Evolutionary conservation across 2,888 invertebrate species (phyloP), one percentile per base, ranked within the genome.

Genomic region (Omphaloscelis lunosa): DNA sequence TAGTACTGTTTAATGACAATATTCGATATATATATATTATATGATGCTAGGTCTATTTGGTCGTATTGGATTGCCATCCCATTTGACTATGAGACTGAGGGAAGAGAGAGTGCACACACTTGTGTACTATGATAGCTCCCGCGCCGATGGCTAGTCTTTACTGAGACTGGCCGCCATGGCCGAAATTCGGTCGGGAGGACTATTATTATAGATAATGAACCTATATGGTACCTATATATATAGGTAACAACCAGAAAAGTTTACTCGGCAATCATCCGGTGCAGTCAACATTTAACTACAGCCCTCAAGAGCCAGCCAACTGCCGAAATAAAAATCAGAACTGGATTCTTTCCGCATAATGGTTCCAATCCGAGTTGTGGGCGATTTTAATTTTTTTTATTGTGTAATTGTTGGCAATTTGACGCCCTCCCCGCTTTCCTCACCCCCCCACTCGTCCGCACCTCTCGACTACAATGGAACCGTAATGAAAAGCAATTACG

Each of bases 401-500:
- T 94, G 94, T 94, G 95, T 96, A 96, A 96, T 95, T 94, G 95
- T 92, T 93, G 93, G 92, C 96, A 96, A 96, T 96, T 95, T 94
- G 89, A 79, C 84, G 63, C 84, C 86, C 87, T 89, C 87, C 85
- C 85, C 84, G 80, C 75, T 76, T 72, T 58, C 86, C 81, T 61
- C 80, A 75, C 87, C 86, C 75, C 75, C 76, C 77, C 75, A 76
- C 81, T 84, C 87, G 86, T 86, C 88, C 88, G 87, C 90, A 81
- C 89, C 92, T 89, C 90, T 90, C 90, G 92, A 94, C 93, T 93
- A 94, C 94, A 94, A 95, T 95, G 92, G 95, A 87, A 89, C 88
- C 93, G 95, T 96, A 96, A 96, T 96, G 96, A 96, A 96, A 94
- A 95, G 96, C 96, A 96, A 96, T 96, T 96, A 96, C 96, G 92